Evolutionary conservation across 1,140 invertebrate species (phyloP).

Genomic region (Ceratina australensis): DNA sequence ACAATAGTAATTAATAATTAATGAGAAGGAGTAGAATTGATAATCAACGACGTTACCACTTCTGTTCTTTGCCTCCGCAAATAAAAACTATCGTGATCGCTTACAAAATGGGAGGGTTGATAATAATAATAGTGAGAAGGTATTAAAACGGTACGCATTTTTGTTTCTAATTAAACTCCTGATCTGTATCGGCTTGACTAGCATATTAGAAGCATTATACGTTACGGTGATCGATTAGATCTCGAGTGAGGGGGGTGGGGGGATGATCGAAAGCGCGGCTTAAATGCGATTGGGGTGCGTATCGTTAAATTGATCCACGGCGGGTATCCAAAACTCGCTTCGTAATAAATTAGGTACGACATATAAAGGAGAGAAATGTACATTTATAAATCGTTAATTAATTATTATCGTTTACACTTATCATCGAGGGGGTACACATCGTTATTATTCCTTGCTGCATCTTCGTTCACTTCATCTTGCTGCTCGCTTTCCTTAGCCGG

Average conservation of each 20-base stretch:
- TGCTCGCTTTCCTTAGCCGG: not conserved
- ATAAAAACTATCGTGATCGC: slow-evolving; percentile 48
- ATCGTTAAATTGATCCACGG: slow-evolving; percentile 43
- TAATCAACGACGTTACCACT: slow-evolving; percentile 63
- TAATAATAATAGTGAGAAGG: slow-evolving; percentile 44
- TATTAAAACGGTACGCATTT: slow-evolving; percentile 52
- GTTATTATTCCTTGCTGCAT: not conserved
- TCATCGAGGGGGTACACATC: slow-evolving; percentile 29
- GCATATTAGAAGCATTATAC: slow-evolving; percentile 73
- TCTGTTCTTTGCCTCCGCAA: slow-evolving; percentile 30
- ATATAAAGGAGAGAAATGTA: slow-evolving; percentile 49
- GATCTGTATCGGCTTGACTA: slow-evolving; percentile 73
- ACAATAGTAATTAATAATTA: slow-evolving; percentile 67
- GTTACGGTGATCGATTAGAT: slow-evolving; percentile 57
- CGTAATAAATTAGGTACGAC: slow-evolving; percentile 68
- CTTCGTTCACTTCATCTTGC: not conserved
- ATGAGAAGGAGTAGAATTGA: slow-evolving; percentile 60
- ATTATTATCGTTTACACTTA: slow-evolving; percentile 56
- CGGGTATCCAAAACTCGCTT: slow-evolving; percentile 55
- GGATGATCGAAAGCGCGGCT: slow-evolving; percentile 49
- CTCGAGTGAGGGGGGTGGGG: not conserved
- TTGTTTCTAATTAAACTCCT: slow-evolving; percentile 54
- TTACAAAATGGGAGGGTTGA: slow-evolving; percentile 39
- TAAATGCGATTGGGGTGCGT: not conserved
- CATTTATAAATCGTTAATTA: slow-evolving; percentile 50